Conservation (phyloP, 2,888 invertebrate genomes). For the Hirtodrosophila cameraria region DNA sequence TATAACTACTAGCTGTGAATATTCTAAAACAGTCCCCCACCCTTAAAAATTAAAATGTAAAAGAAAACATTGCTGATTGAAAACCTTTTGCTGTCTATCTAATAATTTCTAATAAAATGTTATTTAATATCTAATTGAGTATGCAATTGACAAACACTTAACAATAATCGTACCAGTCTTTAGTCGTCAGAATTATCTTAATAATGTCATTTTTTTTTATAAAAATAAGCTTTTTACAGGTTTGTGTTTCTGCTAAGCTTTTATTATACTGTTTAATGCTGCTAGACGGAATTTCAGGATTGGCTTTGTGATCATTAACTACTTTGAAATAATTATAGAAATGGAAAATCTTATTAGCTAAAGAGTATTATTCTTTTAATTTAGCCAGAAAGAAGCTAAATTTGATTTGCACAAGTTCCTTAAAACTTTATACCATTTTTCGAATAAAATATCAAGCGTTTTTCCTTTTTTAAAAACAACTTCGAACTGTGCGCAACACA, state of each 20-base stretch:
- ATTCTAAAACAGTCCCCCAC: neutral
- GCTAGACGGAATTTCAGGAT: too few relatives aligned
- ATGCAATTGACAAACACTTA: neutral
- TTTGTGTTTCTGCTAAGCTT: slow-evolving; percentile 22
- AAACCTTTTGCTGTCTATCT: neutral
- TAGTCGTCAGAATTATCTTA: neutral
- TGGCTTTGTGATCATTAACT: too few relatives aligned
- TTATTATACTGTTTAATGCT: neutral
- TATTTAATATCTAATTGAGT: neutral
- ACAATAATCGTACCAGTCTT: neutral
- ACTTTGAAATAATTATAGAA: neutral
- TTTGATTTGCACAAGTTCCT: too few relatives aligned
- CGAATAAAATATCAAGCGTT: too few relatives aligned
- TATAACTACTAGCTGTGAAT: slow-evolving; percentile 5
- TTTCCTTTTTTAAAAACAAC: too few relatives aligned
- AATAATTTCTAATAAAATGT: neutral
- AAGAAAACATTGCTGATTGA: neutral
- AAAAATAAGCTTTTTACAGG: neutral
- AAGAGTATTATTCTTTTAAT: too few relatives aligned
- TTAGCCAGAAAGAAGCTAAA: too few relatives aligned
- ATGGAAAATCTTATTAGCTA: neutral
- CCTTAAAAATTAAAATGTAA: neutral
- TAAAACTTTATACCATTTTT: too few relatives aligned
- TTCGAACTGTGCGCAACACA: too few relatives aligned
- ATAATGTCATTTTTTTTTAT: neutral